Conservation (phyloP, 2,888 invertebrate genomes). For the Hipparchia semele region DNA sequence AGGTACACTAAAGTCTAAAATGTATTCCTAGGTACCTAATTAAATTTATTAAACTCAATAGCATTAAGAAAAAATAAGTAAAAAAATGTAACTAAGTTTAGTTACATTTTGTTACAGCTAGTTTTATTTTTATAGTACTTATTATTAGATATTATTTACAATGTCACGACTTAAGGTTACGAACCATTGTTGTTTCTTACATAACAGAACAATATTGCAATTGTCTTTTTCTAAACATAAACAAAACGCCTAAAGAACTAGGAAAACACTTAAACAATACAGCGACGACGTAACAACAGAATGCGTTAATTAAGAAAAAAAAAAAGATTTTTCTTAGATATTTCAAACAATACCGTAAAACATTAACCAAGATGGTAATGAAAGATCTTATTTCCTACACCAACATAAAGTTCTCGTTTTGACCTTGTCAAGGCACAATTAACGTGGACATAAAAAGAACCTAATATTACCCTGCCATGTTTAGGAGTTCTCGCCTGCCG, state of each 20-base stretch:
- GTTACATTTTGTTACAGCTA: too few relatives aligned
- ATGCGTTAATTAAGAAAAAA: slow-evolving; percentile 24
- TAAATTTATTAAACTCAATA: neutral
- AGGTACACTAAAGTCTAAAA: neutral
- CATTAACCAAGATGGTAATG: slow-evolving; percentile 34
- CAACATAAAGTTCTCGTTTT: slow-evolving; percentile 24
- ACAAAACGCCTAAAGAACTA: neutral
- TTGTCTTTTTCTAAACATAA: slow-evolving; percentile 2
- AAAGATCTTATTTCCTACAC: slow-evolving; percentile 34
- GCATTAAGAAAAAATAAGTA: neutral
- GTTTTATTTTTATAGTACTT: neutral
- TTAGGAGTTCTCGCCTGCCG: slow-evolving; percentile 59
- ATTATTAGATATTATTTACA: slow-evolving; percentile 3
- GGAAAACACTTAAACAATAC: slow-evolving; percentile 11
- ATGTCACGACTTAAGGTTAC: slow-evolving; percentile 15
- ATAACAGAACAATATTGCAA: slow-evolving; percentile 20
- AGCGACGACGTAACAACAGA: slow-evolving; percentile 1
- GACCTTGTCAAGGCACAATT: slow-evolving; percentile 41
- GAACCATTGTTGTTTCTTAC: slow-evolving; percentile 8
- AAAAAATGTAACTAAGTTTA: neutral
- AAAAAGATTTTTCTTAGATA: slow-evolving; percentile 24
- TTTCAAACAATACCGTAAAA: slow-evolving; percentile 32
- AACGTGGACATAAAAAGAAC: slow-evolving; percentile 30
- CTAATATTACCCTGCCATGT: slow-evolving; percentile 67
- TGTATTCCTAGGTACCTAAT: neutral